Base-by-base conservation (phyloP, 1,140 invertebrate genomes). In the Hylyphantes graminicola region DNA sequence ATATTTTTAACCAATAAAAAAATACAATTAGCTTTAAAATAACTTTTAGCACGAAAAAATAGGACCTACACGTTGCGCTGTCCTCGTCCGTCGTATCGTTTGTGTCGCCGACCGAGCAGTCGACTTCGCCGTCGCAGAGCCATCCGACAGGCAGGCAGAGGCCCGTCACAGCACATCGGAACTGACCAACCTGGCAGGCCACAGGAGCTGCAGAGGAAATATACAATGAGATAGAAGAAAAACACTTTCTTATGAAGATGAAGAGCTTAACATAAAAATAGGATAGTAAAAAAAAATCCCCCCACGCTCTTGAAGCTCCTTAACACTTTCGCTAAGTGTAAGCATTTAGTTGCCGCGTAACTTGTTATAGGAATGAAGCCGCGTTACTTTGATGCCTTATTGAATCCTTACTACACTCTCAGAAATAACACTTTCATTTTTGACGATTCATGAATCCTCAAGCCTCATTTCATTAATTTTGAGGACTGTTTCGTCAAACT, bases 61-160 rank as follows among this genome's bases (percentile, higher is more conserved):
- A 59, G 57, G 5, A 59, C 90, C 92, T 88, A 93, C 92, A 93
- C 88, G 89, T 90, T 84, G 88, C 87, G 19, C 89, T 88, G 85
- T 92, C 90, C 88, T 93, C 92, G 88, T 93, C 92, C 17, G 92
- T 92, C 65, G 87, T 88, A 88, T 93, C 93, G 74, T 88, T 88
- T 87, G 92, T 91, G 74, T 91, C 90, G 85, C 91, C 90, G 74
- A 92, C 91, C 61, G 93, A 93, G 91, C 95, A 96, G 90, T 96
- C 95, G 78, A 92, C 89, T 86, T 93, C 93, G 53, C 93, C 93
- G 90, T 96, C 95, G 90, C 95, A 96, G 64, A 93, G 91, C 93
- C 94, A 96, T 21, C 92, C 93, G 61, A 91, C 90, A 80, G 94
- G 93, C 85, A 96, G 92, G 90, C 95, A 96, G 0, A 86, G 68